phyloP scores from a whole-genome alignment of 2,113 vertebrate genomes.

The Alethe diademata region DNA sequence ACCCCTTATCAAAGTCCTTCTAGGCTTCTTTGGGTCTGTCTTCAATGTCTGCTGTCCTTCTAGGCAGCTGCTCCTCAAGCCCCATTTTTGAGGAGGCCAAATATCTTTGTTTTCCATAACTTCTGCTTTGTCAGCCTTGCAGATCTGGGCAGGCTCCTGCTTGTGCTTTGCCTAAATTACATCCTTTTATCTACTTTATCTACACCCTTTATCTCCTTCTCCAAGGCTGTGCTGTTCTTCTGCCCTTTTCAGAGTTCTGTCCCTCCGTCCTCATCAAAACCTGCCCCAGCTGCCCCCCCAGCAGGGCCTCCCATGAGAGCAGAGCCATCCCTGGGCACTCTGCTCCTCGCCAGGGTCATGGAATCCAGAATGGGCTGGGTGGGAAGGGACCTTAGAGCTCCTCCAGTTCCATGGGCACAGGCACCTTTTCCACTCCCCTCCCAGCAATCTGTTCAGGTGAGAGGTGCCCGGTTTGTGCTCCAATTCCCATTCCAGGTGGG shows the following conservation, averaged over 20 bases:
- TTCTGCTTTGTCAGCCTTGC: not conserved
- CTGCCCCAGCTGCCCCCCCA: not conserved
- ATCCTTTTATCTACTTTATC: too few species aligned
- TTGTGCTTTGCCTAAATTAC: not conserved
- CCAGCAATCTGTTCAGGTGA: not conserved
- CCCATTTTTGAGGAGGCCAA: not conserved
- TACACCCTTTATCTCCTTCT: not conserved
- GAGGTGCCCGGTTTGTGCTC: not conserved
- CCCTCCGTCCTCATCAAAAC: not conserved
- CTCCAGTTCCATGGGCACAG: not conserved
- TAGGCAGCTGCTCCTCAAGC: not conserved
- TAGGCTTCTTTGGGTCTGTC: not conserved
- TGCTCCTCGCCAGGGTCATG: not conserved
- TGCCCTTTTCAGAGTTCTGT: not conserved
- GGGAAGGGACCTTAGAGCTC: not conserved
- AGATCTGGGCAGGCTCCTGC: not conserved
- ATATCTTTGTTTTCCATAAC: not conserved
- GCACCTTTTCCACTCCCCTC: not conserved
- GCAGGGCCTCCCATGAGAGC: fast-evolving
- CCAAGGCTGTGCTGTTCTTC: not conserved
- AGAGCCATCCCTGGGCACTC: not conserved
- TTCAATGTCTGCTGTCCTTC: not conserved
- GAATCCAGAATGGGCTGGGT: not conserved
- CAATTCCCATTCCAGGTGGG: too few species aligned
- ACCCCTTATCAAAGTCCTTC: not conserved